phyloP scores from a whole-genome alignment of 2,797 vertebrate species.

The Sarcoramphus papa region DNA sequence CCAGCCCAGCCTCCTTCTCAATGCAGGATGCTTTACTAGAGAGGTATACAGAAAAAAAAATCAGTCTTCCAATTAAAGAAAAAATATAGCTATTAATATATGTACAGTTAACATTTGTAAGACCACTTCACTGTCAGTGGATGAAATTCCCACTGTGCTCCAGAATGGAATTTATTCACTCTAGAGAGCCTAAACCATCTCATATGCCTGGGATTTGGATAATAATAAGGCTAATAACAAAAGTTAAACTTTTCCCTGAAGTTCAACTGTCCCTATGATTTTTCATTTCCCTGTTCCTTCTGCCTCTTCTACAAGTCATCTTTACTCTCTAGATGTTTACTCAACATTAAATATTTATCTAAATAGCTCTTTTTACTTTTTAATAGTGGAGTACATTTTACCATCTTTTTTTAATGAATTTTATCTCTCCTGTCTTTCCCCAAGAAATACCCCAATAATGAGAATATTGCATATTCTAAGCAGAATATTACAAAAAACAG shows the following conservation, averaged over 20 bases:
- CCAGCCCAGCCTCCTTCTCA: neutral
- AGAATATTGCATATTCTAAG: neutral
- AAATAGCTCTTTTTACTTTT: neutral
- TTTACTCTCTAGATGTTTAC: neutral
- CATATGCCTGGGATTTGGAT: neutral
- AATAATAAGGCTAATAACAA: neutral
- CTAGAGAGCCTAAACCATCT: neutral
- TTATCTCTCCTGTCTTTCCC: neutral
- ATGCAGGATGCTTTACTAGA: neutral
- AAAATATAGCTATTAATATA: neutral
- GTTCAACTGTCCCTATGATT: neutral
- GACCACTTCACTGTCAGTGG: neutral
- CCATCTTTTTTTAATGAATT: neutral
- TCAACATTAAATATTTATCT: conserved; percentile 11
- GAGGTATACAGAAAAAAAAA: neutral
- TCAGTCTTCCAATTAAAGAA: neutral
- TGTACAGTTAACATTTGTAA: neutral
- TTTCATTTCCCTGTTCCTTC: neutral
- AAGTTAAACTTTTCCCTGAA: neutral
- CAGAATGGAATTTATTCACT: neutral
- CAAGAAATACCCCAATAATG: neutral
- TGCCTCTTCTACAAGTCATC: neutral
- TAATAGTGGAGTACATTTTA: neutral
- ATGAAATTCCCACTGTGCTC: neutral
- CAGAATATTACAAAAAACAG: neutral